These are phyloP conservation scores for Zaprionus lachaisei DNA, from an alignment of 1,140 invertebrate species.

Conservation along the genomic window DNA sequence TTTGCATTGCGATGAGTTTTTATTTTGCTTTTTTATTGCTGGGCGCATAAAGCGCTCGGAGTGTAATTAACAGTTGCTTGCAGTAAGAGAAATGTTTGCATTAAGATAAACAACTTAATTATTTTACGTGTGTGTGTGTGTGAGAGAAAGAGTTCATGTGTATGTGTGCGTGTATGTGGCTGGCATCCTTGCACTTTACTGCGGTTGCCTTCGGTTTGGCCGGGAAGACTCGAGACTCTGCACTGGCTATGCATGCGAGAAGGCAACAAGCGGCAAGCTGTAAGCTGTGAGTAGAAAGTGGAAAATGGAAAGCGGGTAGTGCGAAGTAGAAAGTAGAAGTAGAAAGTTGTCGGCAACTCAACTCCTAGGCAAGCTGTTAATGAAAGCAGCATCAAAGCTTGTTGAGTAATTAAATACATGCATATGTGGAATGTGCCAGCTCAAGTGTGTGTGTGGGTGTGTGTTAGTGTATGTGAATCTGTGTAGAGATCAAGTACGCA, in stretches of 20 bases:
- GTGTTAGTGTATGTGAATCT: not conserved
- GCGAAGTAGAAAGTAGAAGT: slow-evolving; percentile 1
- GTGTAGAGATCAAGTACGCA: slow-evolving; percentile 17
- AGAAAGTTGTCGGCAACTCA: slow-evolving; percentile 24
- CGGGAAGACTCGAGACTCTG: slow-evolving; percentile 7
- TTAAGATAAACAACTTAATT: slow-evolving; percentile 82
- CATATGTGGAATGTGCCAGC: not conserved
- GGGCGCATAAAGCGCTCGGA: slow-evolving; percentile 67
- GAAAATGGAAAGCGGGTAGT: not conserved
- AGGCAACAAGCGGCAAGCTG: slow-evolving; percentile 9
- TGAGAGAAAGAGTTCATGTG: not conserved
- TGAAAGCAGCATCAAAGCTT: slow-evolving; percentile 52
- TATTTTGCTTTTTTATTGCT: slow-evolving; percentile 19
- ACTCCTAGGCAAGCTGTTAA: slow-evolving; percentile 36
- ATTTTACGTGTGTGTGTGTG: slow-evolving; percentile 49
- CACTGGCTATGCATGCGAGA: slow-evolving; percentile 35
- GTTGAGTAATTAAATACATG: slow-evolving; percentile 63
- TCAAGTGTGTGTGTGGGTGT: slow-evolving; percentile 5
- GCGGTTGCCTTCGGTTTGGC: slow-evolving; percentile 30
- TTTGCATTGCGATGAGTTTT: slow-evolving; percentile 57
- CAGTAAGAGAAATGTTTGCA: slow-evolving; percentile 67
- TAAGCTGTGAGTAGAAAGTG: not conserved
- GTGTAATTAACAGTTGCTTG: slow-evolving; percentile 80
- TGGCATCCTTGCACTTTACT: slow-evolving; percentile 56
- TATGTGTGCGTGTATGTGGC: slow-evolving; percentile 13